Conservation (phyloP, 2,888 invertebrate species). For the Sminthurides aquaticus region DNA sequence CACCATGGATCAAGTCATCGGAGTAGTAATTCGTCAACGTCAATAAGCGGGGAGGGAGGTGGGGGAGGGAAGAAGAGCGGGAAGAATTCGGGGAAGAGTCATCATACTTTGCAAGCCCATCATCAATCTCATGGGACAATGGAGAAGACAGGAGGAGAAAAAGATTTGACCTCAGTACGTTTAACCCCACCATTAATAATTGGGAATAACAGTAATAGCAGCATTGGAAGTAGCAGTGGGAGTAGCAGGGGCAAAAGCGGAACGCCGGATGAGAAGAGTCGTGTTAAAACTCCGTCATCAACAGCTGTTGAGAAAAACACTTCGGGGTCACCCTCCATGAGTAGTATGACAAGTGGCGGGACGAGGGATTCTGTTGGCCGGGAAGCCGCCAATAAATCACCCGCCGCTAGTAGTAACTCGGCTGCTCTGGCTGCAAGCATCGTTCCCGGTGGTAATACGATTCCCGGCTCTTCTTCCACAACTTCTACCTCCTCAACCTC, state of each 20-base stretch:
- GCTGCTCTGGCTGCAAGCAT: background rate
- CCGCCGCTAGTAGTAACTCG: conserved; percentile 9
- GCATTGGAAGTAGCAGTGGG: conserved; percentile 9
- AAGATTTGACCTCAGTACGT: conserved; percentile 2
- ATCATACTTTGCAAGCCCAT: background rate
- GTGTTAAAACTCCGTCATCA: conserved; percentile 23
- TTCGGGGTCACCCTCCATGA: conserved; percentile 19
- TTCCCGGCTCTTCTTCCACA: conserved; percentile 6
- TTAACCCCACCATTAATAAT: conserved; percentile 14
- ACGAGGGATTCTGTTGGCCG: conserved; percentile 6
- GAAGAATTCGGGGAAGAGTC: conserved; percentile 8
- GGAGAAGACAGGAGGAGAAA: background rate
- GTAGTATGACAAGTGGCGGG: conserved; percentile 1
- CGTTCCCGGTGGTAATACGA: background rate
- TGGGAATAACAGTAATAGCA: conserved; percentile 15
- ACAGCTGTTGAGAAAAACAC: conserved; percentile 28
- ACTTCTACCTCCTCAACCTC: conserved; percentile 23
- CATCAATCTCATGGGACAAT: background rate
- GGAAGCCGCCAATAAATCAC: conserved; percentile 30
- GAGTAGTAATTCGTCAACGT: conserved; percentile 14
- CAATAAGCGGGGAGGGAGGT: background rate
- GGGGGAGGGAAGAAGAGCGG: background rate
- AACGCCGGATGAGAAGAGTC: conserved; percentile 10
- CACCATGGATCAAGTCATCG: conserved; percentile 9
- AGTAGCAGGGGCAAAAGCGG: conserved; percentile 17